Evolutionary conservation across 2,888 invertebrate species (phyloP).

Genomic region (Petrophora chlorosata): DNA sequence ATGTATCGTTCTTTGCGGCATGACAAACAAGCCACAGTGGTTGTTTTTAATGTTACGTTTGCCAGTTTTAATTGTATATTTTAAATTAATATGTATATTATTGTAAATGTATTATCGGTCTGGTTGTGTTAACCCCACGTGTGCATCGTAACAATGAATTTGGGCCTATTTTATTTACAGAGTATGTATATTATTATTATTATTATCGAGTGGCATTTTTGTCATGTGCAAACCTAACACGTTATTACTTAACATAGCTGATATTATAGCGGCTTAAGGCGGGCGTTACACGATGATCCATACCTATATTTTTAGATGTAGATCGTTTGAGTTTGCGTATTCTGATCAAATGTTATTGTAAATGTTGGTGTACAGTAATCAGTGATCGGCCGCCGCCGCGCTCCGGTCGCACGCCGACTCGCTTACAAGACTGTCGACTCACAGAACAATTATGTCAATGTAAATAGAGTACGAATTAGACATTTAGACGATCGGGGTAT

Average conservation of each 20-base stretch:
- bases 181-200: slow-evolving; percentile 44
- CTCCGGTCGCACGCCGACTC: slow-evolving; percentile 49
- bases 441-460: slow-evolving; percentile 78
- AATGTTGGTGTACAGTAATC: slow-evolving; percentile 74
- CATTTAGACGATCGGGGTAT: slow-evolving; percentile 75
- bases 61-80: slow-evolving; percentile 50
- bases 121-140: slow-evolving; percentile 73
- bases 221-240: slow-evolving; percentile 70
- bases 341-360: slow-evolving; percentile 80
- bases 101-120: slow-evolving; percentile 50
- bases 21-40: slow-evolving; percentile 68
- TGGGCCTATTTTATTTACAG: slow-evolving; percentile 73
- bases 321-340: slow-evolving; percentile 79
- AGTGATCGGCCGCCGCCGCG: slow-evolving; percentile 60
- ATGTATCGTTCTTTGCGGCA: slow-evolving; percentile 68
- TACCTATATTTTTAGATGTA: slow-evolving; percentile 75
- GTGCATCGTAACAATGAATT: slow-evolving; percentile 72
- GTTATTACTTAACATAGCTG: slow-evolving; percentile 78
- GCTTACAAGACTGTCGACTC: slow-evolving; percentile 66
- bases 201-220: slow-evolving; percentile 62
- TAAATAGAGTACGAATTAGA: slow-evolving; percentile 81
- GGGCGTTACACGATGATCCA: slow-evolving; percentile 72
- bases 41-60: slow-evolving; percentile 54
- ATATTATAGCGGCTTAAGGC: slow-evolving; percentile 79
- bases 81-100: slow-evolving; percentile 49